These are phyloP conservation scores for Silvanus unidentatus DNA, from an alignment of 2,888 invertebrate species.

Conservation along the genomic window DNA sequence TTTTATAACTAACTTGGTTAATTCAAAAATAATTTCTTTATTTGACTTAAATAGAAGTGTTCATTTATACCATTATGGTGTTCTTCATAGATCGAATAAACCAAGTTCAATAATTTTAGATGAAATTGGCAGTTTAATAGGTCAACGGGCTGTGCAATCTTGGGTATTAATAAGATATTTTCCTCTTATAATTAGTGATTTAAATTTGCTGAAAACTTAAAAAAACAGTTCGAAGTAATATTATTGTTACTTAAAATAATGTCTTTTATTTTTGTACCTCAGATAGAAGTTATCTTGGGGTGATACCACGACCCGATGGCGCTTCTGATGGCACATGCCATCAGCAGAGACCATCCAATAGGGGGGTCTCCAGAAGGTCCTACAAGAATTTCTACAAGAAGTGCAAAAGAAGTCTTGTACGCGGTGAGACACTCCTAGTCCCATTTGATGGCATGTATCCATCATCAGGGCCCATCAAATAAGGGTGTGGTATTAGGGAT, in stretches of 20 bases:
- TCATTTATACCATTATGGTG: slow-evolving; percentile 17
- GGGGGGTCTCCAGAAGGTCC: no score
- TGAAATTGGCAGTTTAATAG: slow-evolving; percentile 10
- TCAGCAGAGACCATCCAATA: no score
- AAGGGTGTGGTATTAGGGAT: no score
- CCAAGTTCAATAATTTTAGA: slow-evolving; percentile 10
- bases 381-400: no score
- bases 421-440: no score
- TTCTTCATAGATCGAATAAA: slow-evolving; percentile 10
- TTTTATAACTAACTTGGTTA: slow-evolving; percentile 11
- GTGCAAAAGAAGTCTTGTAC: no score
- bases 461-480: no score
- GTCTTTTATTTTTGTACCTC: slow-evolving; percentile 1
- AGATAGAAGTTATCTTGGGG: no score
- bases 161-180: slow-evolving; percentile 15
- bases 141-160: slow-evolving; percentile 16
- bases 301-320: no score
- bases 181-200: slow-evolving; percentile 8
- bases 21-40: slow-evolving; percentile 9
- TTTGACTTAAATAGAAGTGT: slow-evolving; percentile 15
- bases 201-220: neutral
- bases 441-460: no score
- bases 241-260: slow-evolving; percentile 4
- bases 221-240: neutral
- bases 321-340: no score